Percentiles rank a stretch among this genome's conserved stretches.
Evolutionary conservation across 2,113 vertebrate species (phyloP).

Genomic region (Anoura caudifer): DNA sequence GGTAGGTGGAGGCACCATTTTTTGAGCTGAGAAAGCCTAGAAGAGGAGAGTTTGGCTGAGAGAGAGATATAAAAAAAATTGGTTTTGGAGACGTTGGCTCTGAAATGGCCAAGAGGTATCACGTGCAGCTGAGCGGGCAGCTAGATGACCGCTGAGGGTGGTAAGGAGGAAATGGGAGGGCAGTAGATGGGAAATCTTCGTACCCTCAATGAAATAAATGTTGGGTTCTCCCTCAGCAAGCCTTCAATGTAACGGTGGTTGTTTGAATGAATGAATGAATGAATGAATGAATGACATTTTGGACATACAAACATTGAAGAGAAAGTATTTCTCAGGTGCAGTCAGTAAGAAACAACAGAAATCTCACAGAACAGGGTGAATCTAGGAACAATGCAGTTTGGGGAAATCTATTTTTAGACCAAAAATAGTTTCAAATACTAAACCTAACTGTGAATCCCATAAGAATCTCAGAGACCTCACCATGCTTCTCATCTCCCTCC

Average conservation of each 20-base stretch:
- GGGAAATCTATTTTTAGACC: constrained; percentile 39
- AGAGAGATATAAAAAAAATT: neutral
- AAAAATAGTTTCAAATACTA: neutral
- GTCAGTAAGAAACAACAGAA: neutral
- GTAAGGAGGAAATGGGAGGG: neutral
- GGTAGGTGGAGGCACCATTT: neutral
- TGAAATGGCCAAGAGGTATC: neutral
- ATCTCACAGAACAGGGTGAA: neutral
- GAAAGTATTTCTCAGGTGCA: neutral
- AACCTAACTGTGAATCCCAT: neutral
- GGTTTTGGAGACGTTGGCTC: neutral
- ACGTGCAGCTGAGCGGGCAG: neutral
- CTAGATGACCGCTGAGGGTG: neutral
- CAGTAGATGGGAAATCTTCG: neutral
- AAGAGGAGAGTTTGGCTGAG: neutral
- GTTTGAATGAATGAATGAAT: neutral
- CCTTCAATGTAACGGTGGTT: neutral
- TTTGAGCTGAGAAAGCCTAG: neutral
- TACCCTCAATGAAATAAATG: neutral
- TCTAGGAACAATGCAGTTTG: neutral
- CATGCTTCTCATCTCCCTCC: neutral
- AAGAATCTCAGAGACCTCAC: neutral
- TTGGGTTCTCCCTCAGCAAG: neutral
- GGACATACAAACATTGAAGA: neutral
- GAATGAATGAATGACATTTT: constrained; percentile 8